phyloP scores from a whole-genome alignment of 2,888 invertebrate genomes.

The Petrolisthes cinctipes region DNA sequence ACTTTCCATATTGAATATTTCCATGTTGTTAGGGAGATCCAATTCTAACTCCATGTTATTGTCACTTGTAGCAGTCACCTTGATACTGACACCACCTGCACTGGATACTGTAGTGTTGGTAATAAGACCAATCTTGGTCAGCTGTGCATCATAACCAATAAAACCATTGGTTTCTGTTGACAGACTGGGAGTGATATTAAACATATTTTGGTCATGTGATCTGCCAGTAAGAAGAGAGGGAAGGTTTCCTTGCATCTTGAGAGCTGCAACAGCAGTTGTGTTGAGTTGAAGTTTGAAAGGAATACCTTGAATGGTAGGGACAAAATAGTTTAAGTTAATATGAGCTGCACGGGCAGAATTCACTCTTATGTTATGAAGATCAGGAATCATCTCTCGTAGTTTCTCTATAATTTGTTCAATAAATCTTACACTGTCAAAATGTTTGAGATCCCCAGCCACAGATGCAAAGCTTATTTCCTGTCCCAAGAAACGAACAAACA shows the following conservation, averaged over 20 bases:
- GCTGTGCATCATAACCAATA: constrained; percentile 31
- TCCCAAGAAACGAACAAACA: constrained; percentile 49
- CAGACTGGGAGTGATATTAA: constrained; percentile 31
- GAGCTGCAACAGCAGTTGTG: constrained; percentile 32
- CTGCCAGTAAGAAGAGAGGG: constrained; percentile 1
- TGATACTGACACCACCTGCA: constrained; percentile 2
- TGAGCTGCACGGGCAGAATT: constrained; percentile 35
- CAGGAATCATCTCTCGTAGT: constrained; percentile 3
- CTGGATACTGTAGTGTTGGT: constrained; percentile 24
- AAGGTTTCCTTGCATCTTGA: constrained; percentile 29
- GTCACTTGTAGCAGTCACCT: not conserved
- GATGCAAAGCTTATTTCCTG: constrained; percentile 56
- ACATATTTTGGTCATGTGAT: not conserved
- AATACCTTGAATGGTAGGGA: constrained; percentile 60
- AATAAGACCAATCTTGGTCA: constrained; percentile 31
- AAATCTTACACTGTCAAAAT: not conserved
- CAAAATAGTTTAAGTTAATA: constrained; percentile 25
- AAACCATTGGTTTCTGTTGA: constrained; percentile 35
- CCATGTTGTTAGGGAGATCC: constrained; percentile 43
- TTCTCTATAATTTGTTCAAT: constrained; percentile 1
- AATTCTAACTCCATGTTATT: constrained; percentile 18
- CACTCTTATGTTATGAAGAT: constrained; percentile 6
- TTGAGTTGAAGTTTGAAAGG: constrained; percentile 45
- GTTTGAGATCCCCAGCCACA: constrained; percentile 33
- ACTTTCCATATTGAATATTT: constrained; percentile 32